These are phyloP conservation scores for Saccostrea echinata DNA, from an alignment of 1,140 invertebrate genomes.

Conservation along the genomic window DNA sequence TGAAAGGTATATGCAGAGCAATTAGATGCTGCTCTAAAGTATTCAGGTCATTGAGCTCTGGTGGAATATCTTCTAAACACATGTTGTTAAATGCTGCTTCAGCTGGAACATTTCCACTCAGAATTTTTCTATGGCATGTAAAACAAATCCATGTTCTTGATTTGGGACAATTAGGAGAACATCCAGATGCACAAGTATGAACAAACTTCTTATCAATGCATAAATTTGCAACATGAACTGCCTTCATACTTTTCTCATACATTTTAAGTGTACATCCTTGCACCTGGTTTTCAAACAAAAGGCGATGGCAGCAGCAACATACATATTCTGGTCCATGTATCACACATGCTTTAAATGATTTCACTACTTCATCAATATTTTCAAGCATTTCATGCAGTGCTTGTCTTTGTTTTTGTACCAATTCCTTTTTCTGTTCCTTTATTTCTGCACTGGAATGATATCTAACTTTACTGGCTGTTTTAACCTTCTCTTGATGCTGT, in stretches of 20 bases:
- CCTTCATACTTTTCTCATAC: background rate
- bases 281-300: slow-evolving; percentile 33
- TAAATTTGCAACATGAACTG: background rate
- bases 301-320: slow-evolving; percentile 20
- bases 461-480: background rate
- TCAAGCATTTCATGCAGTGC: background rate
- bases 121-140: slow-evolving; percentile 26
- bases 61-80: slow-evolving; percentile 39
- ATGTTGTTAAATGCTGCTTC: slow-evolving; percentile 20
- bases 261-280: background rate
- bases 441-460: background rate
- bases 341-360: background rate
- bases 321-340: background rate
- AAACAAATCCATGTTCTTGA: background rate
- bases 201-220: slow-evolving; percentile 9
- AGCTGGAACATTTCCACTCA: background rate
- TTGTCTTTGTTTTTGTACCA: background rate
- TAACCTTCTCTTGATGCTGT: background rate
- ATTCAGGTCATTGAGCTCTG: slow-evolving; percentile 42
- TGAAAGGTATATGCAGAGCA: slow-evolving; percentile 30
- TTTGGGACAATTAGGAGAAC: background rate
- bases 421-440: background rate
- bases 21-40: slow-evolving; percentile 44
- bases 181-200: background rate
- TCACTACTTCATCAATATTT: background rate